A percentile compares a stretch with the other conserved stretches of the same genome.
Evolutionary conservation across 1,140 invertebrate species (phyloP).

Genomic region (Theocolax elegans): DNA sequence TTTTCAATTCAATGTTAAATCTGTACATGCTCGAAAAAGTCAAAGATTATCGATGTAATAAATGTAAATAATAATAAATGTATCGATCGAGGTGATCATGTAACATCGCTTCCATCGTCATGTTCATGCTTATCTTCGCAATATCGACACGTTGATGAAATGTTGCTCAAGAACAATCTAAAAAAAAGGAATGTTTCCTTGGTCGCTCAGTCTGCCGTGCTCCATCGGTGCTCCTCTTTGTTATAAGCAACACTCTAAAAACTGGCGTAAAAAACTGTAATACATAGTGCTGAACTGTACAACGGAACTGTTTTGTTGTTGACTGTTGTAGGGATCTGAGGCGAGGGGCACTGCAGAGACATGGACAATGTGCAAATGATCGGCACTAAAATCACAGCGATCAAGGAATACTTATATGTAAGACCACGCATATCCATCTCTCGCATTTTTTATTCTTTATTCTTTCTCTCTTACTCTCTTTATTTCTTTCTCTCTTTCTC

Average conservation of each 20-base stretch:
- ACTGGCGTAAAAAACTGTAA: constrained; percentile 54
- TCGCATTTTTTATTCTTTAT: constrained; percentile 24
- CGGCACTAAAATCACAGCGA: constrained; percentile 67
- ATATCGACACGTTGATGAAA: too few relatives aligned
- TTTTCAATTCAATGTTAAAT: too few relatives aligned
- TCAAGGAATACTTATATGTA: constrained; percentile 70
- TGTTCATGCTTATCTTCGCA: too few relatives aligned
- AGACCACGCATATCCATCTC: constrained; percentile 55
- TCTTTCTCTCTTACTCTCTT: constrained; percentile 33
- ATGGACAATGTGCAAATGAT: constrained; percentile 69
- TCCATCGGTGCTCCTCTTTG: constrained; percentile 53
- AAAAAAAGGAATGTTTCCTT: constrained; percentile 53
- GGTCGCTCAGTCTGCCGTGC: constrained; percentile 59
- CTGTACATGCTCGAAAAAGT: too few relatives aligned
- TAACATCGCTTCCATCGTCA: too few relatives aligned
- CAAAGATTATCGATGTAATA: too few relatives aligned
- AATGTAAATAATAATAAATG: too few relatives aligned
- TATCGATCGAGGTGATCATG: too few relatives aligned
- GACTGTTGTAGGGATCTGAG: constrained; percentile 65
- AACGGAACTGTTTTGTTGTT: constrained; percentile 62
- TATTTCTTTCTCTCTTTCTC: constrained; percentile 41
- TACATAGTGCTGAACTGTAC: too few relatives aligned
- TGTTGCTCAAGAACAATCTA: too few relatives aligned
- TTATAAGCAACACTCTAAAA: constrained; percentile 32
- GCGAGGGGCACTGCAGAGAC: constrained; percentile 64